A percentile compares a stretch with the other conserved stretches of the same genome.
These are phyloP conservation scores for Coturnix japonica DNA, from an alignment of 2,113 vertebrate genomes.

Conservation along the genomic window DNA sequence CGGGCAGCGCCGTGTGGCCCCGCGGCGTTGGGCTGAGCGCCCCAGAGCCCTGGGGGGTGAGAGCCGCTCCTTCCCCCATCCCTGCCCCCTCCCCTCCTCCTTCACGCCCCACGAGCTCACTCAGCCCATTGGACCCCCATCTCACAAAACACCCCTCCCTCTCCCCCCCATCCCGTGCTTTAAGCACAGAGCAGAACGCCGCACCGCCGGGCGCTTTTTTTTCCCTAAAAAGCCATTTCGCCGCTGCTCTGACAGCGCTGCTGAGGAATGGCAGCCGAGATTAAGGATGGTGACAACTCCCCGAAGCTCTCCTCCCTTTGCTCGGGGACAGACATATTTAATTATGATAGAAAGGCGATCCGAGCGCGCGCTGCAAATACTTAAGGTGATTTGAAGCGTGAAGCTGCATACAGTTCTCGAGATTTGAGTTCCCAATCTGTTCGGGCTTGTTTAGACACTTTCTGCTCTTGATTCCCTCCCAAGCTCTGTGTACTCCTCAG, in stretches of 20 bases:
- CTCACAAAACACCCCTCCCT: neutral
- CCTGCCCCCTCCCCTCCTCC: neutral
- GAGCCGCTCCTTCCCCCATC: no score
- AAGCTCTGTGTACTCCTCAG: neutral
- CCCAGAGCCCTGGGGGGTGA: neutral
- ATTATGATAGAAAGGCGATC: constrained; percentile 78
- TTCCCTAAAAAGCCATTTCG: neutral
- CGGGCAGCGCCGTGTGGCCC: no score
- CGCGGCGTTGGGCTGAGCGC: no score
- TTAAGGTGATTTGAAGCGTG: constrained; percentile 76
- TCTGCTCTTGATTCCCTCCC: constrained; percentile 19
- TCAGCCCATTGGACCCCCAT: rapidly evolving
- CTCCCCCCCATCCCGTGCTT: neutral
- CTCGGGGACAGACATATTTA: constrained; percentile 58
- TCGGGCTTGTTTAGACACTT: constrained; percentile 46
- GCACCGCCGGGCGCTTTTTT: neutral
- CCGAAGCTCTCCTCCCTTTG: constrained; percentile 44
- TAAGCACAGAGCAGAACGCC: neutral
- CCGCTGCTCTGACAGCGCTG: neutral
- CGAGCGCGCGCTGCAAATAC: constrained; percentile 49
- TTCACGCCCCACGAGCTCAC: rapidly evolving
- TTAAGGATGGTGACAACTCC: constrained; percentile 55
- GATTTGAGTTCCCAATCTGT: constrained; percentile 40
- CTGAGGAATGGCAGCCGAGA: constrained; percentile 57
- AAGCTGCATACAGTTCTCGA: constrained; percentile 37